Base-by-base conservation (phyloP, 1,140 invertebrate species). In the Drosophila sp. region DNA sequence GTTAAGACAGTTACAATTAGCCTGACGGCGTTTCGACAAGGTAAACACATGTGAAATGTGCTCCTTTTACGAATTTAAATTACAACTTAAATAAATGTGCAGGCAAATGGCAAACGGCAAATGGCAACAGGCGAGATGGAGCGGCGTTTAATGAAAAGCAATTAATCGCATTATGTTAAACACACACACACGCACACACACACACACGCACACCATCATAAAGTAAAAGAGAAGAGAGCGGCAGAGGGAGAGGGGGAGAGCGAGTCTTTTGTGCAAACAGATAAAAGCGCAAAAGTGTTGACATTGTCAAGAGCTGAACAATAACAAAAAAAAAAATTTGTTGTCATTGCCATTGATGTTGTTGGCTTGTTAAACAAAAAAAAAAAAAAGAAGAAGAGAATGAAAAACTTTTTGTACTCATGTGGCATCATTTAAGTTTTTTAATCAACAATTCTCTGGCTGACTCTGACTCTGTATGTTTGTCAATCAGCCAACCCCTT, bases 121-220 rank as follows among this genome's bases (percentile, higher is more conserved):
- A 38, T 23, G 11, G 35, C 8, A 33, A 17, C 3, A 33, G 44
- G 17, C 27, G n/a, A 25, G 23, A 25, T 35, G 56, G 60, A 72
- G 65, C 60, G 4, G 23, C 61, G 72, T 76, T 83, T 87, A 86
- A 86, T 87, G 84, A 89, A 87, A 87, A 87, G 79, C 85, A 87
- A 87, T 87, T 87, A 87, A 87, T 87, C 83, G 84, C 76, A 87
- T 87, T 87, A 83, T 87, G 76, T 89, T 89, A 66, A 77, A 61
- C 80, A 86, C 79, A 85, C 73, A 87, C 58, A 62, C n/a, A n/a
- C n/a, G n/a, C n/a, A n/a, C 44, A 47, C 41, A 32, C 30, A 27
- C 30, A 67, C 23, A 50, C 4, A 41, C 3, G 4, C 23, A 50
- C 6, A 23, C 7, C 6, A 2, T 47, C 7, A 47, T 47, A 60